These are phyloP conservation scores for Drosophila burlai DNA, from an alignment of 1,140 invertebrate species.

Conservation along the genomic window DNA sequence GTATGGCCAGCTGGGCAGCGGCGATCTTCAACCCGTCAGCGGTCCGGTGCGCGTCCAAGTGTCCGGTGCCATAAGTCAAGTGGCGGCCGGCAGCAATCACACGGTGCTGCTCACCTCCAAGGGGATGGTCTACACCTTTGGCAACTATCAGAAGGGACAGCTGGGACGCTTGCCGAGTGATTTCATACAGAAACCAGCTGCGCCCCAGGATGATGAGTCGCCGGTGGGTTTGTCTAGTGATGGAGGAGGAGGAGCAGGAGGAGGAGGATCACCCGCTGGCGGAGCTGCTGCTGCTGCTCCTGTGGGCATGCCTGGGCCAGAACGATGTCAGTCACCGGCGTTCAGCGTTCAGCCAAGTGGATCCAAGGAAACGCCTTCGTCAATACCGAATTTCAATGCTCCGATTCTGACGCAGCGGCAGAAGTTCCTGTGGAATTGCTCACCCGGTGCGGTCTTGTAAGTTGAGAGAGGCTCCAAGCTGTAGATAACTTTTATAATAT, in stretches of 20 bases:
- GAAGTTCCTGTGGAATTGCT: conserved; percentile 91
- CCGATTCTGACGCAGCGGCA: conserved; percentile 71
- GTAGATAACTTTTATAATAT: background rate
- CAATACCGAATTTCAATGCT: conserved; percentile 51
- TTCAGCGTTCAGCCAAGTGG: conserved; percentile 50
- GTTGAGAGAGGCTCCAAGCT: background rate
- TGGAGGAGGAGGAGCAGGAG: conserved; percentile 7
- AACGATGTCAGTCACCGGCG: conserved; percentile 21
- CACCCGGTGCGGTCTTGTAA: conserved; percentile 91
- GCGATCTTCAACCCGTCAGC: conserved; percentile 91
- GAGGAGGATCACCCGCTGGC: conserved; percentile 53
- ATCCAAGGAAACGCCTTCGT: conserved; percentile 65
- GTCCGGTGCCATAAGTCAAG: conserved; percentile 88
- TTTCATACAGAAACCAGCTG: conserved; percentile 21
- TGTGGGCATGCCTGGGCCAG: conserved; percentile 5
- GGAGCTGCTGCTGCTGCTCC: background rate
- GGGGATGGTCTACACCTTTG: conserved; percentile 97
- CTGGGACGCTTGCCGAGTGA: conserved; percentile 89
- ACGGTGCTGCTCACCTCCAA: conserved; percentile 95
- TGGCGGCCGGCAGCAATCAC: conserved; percentile 98
- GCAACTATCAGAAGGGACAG: conserved; percentile 96
- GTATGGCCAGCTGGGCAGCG: conserved; percentile 96
- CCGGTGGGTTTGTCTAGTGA: conserved; percentile 12
- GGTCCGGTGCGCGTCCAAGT: conserved; percentile 92
- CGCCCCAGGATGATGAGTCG: conserved; percentile 27